A percentile compares a stretch with the other conserved stretches of the same genome.
phyloP scores from a whole-genome alignment of 92 coral and sea anemone genomes.

The Palythoa grandis region DNA sequence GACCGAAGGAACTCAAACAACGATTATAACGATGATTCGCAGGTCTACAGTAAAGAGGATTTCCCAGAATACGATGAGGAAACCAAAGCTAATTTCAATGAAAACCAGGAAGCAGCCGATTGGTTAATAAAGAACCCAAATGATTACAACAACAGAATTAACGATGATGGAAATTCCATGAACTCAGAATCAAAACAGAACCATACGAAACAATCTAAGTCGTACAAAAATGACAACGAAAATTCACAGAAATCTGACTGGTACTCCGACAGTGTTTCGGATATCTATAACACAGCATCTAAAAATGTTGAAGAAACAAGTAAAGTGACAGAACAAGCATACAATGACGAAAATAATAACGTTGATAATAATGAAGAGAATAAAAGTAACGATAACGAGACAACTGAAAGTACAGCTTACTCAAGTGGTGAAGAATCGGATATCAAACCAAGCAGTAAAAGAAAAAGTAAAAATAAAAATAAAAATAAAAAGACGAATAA shows the following conservation, averaged over 20 bases:
- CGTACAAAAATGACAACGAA: neutral
- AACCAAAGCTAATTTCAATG: constrained; percentile 78
- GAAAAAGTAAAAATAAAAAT: neutral
- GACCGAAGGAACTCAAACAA: constrained; percentile 8
- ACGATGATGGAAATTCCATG: constrained; percentile 35
- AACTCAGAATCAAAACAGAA: neutral
- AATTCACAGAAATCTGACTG: neutral
- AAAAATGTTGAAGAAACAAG: neutral
- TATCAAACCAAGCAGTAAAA: neutral
- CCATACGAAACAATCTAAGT: neutral
- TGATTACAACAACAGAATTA: constrained; percentile 51
- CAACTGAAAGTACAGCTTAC: neutral
- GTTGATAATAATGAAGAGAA: neutral
- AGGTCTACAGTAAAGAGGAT: constrained; percentile 48
- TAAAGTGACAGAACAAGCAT: neutral
- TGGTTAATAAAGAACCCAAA: constrained; percentile 85
- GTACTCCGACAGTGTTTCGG: constrained; percentile 4
- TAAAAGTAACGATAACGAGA: neutral
- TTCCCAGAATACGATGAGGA: constrained; percentile 81
- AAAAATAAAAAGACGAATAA: neutral
- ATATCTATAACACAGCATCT: neutral
- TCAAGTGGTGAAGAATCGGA: neutral
- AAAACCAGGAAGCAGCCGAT: constrained; percentile 86
- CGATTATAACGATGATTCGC: constrained; percentile 36
- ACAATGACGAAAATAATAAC: neutral